A percentile compares a stretch with the other conserved stretches of the same genome.
Evolutionary conservation across 1,140 invertebrate genomes (phyloP).

Genomic region (Drosophila elegans): DNA sequence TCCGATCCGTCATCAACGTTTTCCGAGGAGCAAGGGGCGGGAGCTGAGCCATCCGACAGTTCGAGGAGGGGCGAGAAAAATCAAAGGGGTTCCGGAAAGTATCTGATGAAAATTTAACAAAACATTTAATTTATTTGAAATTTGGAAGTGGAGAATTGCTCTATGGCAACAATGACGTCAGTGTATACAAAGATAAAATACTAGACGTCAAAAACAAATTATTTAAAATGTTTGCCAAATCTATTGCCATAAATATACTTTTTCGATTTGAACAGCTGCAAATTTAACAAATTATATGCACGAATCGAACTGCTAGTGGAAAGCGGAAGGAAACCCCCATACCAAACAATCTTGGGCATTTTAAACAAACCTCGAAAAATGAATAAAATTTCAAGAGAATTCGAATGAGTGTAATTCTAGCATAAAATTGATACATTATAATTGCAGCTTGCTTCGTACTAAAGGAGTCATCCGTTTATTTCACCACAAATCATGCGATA

Average conservation of each 20-base stretch:
- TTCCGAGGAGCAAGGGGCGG: background rate
- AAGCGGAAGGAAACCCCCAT: slow-evolving; percentile 43
- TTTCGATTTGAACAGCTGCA: slow-evolving; percentile 22
- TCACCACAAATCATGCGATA: background rate
- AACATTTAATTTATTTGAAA: slow-evolving; percentile 37
- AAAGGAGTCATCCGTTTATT: background rate
- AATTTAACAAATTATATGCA: slow-evolving; percentile 38
- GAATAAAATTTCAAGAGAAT: slow-evolving; percentile 36
- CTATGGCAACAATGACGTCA: slow-evolving; percentile 29
- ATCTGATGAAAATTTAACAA: slow-evolving; percentile 40
- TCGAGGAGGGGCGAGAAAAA: background rate
- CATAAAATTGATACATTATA: slow-evolving; percentile 33
- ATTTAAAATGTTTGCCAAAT: slow-evolving; percentile 13
- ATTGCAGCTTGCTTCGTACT: background rate
- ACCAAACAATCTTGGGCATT: slow-evolving; percentile 21
- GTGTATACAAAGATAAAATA: slow-evolving; percentile 19
- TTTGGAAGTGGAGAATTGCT: slow-evolving; percentile 29
- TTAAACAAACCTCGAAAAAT: slow-evolving; percentile 32
- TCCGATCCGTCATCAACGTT: slow-evolving; percentile 51
- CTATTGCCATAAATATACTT: slow-evolving; percentile 8
- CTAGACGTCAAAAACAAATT: slow-evolving; percentile 22
- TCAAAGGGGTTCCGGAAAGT: slow-evolving; percentile 16
- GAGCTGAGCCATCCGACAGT: slow-evolving; percentile 1
- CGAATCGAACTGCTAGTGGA: slow-evolving; percentile 23
- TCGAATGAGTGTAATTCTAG: slow-evolving; percentile 14